Conservation (phyloP, 2,888 invertebrate genomes). For the Microctonus brassicae region DNA sequence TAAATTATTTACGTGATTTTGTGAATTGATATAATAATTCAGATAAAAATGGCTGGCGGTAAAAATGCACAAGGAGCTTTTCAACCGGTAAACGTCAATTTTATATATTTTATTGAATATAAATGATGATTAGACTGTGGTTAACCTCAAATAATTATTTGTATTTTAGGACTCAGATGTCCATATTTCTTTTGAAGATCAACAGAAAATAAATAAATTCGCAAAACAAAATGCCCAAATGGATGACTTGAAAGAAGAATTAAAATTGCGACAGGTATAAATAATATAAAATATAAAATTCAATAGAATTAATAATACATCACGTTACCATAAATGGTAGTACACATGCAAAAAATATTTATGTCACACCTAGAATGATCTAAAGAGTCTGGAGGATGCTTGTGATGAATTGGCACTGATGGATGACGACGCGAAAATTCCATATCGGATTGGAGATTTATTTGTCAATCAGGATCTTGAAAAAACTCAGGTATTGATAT, state of each 20-base stretch:
- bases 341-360: slow-evolving; percentile 25
- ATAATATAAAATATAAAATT: background rate
- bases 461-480: slow-evolving; percentile 85
- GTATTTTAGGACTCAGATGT: slow-evolving; percentile 84
- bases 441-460: slow-evolving; percentile 90
- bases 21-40: background rate
- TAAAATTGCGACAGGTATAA: slow-evolving; percentile 82
- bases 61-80: slow-evolving; percentile 74
- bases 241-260: slow-evolving; percentile 90
- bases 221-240: slow-evolving; percentile 93
- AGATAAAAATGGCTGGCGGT: slow-evolving; percentile 27
- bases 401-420: slow-evolving; percentile 86
- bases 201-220: slow-evolving; percentile 97
- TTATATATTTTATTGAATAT: slow-evolving; percentile 31
- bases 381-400: slow-evolving; percentile 94
- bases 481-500: slow-evolving; percentile 77
- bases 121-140: background rate
- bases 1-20: background rate
- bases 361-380: slow-evolving; percentile 77
- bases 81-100: slow-evolving; percentile 75
- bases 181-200: slow-evolving; percentile 95
- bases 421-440: slow-evolving; percentile 82
- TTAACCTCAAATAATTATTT: slow-evolving; percentile 38
- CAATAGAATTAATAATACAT: background rate
- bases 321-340: slow-evolving; percentile 57